These are phyloP conservation scores for Apamea monoglypha DNA, from an alignment of 2,888 invertebrate genomes.

Conservation along the genomic window DNA sequence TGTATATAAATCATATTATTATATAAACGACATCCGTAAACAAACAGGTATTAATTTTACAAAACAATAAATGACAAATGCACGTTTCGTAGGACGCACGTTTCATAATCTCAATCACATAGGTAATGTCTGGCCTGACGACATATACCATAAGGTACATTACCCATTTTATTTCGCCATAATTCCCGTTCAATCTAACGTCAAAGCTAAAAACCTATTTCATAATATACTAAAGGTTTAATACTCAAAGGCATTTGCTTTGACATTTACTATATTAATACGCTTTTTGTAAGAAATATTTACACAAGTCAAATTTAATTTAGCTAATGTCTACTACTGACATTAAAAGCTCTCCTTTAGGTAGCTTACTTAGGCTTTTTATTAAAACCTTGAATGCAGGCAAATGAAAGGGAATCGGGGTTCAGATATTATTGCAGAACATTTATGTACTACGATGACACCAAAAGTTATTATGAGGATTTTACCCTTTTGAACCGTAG, in stretches of 20 bases:
- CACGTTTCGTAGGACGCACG: neutral
- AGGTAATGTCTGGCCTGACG: neutral
- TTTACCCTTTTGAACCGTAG: slow-evolving; percentile 46
- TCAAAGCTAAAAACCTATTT: slow-evolving; percentile 58
- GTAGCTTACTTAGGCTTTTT: slow-evolving; percentile 52
- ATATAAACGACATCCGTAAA: neutral
- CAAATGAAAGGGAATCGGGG: slow-evolving; percentile 54
- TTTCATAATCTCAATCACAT: neutral
- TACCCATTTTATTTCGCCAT: slow-evolving; percentile 50
- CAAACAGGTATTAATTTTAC: neutral
- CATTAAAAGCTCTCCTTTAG: slow-evolving; percentile 47
- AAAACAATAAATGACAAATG: slow-evolving; percentile 1
- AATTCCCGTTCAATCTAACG: slow-evolving; percentile 40
- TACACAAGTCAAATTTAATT: slow-evolving; percentile 59
- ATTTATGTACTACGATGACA: slow-evolving; percentile 24
- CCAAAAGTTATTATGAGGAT: slow-evolving; percentile 24
- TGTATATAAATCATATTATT: no score
- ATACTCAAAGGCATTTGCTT: slow-evolving; percentile 51
- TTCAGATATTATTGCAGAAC: slow-evolving; percentile 20
- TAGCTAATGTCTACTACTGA: slow-evolving; percentile 44
- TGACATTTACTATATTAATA: slow-evolving; percentile 65
- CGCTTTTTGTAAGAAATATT: slow-evolving; percentile 62
- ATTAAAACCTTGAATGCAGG: slow-evolving; percentile 48
- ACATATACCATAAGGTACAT: slow-evolving; percentile 16
- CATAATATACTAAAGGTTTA: slow-evolving; percentile 52